A percentile compares a stretch with the other conserved stretches of the same genome.
Evolutionary conservation across 2,888 invertebrate genomes (phyloP).

Genomic region (Thereva unica): DNA sequence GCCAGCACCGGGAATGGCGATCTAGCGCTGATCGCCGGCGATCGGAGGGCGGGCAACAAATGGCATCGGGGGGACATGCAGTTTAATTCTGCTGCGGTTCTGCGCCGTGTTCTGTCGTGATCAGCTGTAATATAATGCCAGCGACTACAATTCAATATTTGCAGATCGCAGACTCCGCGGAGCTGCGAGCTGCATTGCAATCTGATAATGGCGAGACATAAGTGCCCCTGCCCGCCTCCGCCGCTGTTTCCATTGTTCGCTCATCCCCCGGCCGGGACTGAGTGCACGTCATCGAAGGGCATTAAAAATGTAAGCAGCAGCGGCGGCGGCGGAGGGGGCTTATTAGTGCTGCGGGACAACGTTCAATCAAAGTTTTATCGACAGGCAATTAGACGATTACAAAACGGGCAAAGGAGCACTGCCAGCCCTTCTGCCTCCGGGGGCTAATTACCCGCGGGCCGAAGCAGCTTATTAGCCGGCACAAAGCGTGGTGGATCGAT

Average conservation of each 20-base stretch:
- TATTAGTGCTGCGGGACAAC: slow-evolving; percentile 6
- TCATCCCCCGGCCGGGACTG: too few species aligned
- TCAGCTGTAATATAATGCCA: slow-evolving; percentile 16
- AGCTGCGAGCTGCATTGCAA: slow-evolving; percentile 18
- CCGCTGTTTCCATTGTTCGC: slow-evolving; percentile 2
- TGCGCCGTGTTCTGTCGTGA: slow-evolving; percentile 11
- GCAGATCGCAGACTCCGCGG: background rate
- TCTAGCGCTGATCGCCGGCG: background rate
- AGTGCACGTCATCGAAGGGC: slow-evolving; percentile 11
- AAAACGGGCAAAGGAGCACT: background rate
- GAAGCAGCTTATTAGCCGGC: slow-evolving; percentile 4
- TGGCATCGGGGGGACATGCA: slow-evolving; percentile 3
- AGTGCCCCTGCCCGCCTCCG: slow-evolving; percentile 12
- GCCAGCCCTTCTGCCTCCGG: background rate
- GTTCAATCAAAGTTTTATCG: slow-evolving; percentile 21
- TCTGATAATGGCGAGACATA: slow-evolving; percentile 28
- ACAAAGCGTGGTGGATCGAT: slow-evolving; percentile 20
- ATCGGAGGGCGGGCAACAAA: slow-evolving; percentile 3
- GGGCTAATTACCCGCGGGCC: slow-evolving; percentile 5
- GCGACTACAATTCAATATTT: slow-evolving; percentile 27
- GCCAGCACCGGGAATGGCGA: background rate
- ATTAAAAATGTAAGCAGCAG: too few species aligned
- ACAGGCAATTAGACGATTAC: slow-evolving; percentile 14
- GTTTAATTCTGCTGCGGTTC: slow-evolving; percentile 26
- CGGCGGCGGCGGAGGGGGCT: background rate